Conservation (phyloP, 2,888 invertebrate genomes). For the Ormia ochracea region DNA sequence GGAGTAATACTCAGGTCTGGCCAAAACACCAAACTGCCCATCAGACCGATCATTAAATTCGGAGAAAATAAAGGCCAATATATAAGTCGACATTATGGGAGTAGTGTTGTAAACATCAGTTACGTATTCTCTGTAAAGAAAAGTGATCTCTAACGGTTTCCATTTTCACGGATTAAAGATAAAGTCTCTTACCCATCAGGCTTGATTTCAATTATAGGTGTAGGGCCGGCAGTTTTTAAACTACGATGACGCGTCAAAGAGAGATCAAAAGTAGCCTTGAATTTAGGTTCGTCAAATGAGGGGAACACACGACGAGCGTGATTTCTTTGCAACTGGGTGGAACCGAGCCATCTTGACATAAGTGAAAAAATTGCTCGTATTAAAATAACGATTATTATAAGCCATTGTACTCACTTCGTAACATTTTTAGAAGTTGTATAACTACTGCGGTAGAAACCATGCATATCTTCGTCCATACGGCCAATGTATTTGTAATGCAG, state of each 20-base stretch:
- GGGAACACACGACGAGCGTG: slow-evolving; percentile 85
- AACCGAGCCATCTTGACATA: slow-evolving; percentile 81
- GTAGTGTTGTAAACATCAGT: slow-evolving; percentile 75
- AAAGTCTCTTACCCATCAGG: slow-evolving; percentile 76
- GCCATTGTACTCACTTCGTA: slow-evolving; percentile 67
- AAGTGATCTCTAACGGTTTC: too few relatives aligned
- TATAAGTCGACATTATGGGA: slow-evolving; percentile 85
- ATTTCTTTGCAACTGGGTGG: slow-evolving; percentile 84
- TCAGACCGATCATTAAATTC: slow-evolving; percentile 76
- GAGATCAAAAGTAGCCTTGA: slow-evolving; percentile 82
- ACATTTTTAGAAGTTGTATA: slow-evolving; percentile 74
- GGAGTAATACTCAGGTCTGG: slow-evolving; percentile 82
- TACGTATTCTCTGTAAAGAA: slow-evolving; percentile 62
- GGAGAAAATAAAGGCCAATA: slow-evolving; percentile 87
- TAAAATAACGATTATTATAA: not conserved
- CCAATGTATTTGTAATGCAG: slow-evolving; percentile 78
- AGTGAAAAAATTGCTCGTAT: not conserved
- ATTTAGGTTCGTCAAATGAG: slow-evolving; percentile 86
- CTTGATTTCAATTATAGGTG: slow-evolving; percentile 57
- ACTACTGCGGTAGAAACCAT: slow-evolving; percentile 78
- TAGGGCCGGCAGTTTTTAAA: slow-evolving; percentile 70
- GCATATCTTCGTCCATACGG: slow-evolving; percentile 78
- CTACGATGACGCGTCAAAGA: slow-evolving; percentile 73
- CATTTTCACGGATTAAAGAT: not conserved
- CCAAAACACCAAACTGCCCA: slow-evolving; percentile 79